A percentile compares a stretch with the other conserved stretches of the same genome.
Conservation (phyloP, 2,113 vertebrate genomes). For the Macheiramphus alcinus region DNA sequence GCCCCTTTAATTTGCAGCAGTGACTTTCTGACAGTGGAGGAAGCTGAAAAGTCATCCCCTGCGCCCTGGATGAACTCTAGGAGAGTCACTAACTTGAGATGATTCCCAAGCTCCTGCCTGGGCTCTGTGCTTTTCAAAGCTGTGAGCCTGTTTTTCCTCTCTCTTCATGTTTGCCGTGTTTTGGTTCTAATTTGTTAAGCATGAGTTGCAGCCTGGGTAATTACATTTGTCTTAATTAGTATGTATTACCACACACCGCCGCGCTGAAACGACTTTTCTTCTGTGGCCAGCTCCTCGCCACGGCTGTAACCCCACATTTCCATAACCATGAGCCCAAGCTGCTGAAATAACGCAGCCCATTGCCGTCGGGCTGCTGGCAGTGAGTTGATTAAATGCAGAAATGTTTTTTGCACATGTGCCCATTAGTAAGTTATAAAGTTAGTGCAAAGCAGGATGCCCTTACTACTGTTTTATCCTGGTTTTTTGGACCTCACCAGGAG, state of each 20-base stretch:
- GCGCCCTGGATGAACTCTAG: not conserved
- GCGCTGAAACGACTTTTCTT: not conserved
- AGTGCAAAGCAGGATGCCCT: not conserved
- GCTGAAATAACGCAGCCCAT: not conserved
- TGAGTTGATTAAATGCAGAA: not conserved
- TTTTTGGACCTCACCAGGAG: not conserved
- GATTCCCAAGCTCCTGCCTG: not conserved
- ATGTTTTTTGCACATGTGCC: not conserved
- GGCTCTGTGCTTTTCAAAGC: not conserved
- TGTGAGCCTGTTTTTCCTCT: not conserved
- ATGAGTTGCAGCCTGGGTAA: constrained; percentile 45
- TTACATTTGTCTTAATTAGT: constrained; percentile 68
- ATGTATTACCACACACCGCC: constrained; percentile 26
- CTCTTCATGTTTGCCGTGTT: not conserved
- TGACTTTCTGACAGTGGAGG: not conserved
- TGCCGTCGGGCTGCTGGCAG: not conserved
- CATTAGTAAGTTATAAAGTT: not conserved
- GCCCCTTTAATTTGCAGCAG: not conserved
- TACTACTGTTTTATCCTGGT: not conserved
- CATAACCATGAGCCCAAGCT: not conserved
- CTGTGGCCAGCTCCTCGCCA: not conserved
- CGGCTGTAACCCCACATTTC: not conserved
- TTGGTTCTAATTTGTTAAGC: constrained; percentile 41
- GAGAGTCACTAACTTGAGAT: not conserved
- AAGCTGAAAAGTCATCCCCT: not conserved